Conservation (phyloP, 2,113 vertebrate species). For the Leucopternis melanops region DNA sequence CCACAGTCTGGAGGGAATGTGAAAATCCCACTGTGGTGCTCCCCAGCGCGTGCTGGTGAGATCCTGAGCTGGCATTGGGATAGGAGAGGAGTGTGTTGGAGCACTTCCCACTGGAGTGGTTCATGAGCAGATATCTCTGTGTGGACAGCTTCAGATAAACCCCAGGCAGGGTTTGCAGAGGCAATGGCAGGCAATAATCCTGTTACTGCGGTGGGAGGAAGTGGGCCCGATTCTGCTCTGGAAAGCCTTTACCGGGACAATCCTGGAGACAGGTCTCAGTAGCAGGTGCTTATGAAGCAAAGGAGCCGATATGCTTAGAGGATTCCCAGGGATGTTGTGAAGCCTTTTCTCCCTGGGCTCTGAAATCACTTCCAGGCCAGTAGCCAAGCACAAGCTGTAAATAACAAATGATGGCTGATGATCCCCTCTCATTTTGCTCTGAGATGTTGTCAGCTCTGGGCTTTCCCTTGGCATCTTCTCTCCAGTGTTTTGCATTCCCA, state of each 20-base stretch:
- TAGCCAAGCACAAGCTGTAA: neutral
- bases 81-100: neutral
- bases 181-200: neutral
- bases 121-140: fast-evolving
- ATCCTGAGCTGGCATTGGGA: fast-evolving
- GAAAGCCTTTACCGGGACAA: neutral
- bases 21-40: neutral
- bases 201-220: neutral
- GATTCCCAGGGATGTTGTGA: neutral
- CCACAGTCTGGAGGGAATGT: neutral
- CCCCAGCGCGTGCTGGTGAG: fast-evolving
- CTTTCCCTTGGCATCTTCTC: neutral
- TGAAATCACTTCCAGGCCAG: neutral
- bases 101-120: neutral
- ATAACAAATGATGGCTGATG: neutral
- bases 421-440: neutral
- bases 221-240: neutral
- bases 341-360: neutral
- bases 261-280: neutral
- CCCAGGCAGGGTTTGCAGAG: neutral
- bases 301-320: neutral
- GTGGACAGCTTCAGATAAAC: neutral
- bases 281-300: neutral
- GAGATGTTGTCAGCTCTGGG: neutral
- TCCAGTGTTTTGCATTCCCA: neutral